These are phyloP conservation scores for Chelonoidis abingdonii DNA, from an alignment of 2,113 vertebrate genomes.

Conservation along the genomic window DNA sequence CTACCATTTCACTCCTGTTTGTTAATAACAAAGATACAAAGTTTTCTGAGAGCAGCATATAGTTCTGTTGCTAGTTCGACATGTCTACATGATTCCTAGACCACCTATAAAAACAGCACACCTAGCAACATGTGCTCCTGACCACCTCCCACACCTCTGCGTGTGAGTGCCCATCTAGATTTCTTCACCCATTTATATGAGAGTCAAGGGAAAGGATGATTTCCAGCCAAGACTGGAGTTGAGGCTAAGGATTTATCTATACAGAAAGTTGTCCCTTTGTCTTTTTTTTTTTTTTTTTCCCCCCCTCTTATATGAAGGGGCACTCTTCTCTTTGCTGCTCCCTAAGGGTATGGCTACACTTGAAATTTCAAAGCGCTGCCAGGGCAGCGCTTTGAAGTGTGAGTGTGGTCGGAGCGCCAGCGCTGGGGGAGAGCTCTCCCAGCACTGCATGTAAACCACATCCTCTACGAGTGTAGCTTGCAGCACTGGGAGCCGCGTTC, in stretches of 20 bases:
- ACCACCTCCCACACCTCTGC: neutral
- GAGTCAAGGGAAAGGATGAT: neutral
- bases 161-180: neutral
- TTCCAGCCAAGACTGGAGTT: neutral
- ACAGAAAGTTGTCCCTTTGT: neutral
- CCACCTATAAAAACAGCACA: neutral
- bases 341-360: neutral
- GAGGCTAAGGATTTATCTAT: neutral
- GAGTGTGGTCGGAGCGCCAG: too few species aligned
- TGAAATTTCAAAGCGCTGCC: too few species aligned
- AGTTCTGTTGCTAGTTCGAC: neutral
- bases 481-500: too few species aligned
- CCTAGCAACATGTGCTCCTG: neutral
- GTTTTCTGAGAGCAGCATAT: rapidly evolving
- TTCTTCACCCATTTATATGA: neutral
- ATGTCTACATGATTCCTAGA: neutral
- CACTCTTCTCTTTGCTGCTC: neutral
- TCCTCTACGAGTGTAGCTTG: too few species aligned
- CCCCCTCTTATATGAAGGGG: neutral
- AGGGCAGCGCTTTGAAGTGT: too few species aligned
- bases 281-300: neutral
- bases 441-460: too few species aligned
- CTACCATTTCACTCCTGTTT: neutral
- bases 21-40: neutral
- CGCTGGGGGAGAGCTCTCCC: too few species aligned